Base-by-base conservation (phyloP, 53 echinoderm and acorn worm genomes). In the Paelopatides confundens region DNA sequence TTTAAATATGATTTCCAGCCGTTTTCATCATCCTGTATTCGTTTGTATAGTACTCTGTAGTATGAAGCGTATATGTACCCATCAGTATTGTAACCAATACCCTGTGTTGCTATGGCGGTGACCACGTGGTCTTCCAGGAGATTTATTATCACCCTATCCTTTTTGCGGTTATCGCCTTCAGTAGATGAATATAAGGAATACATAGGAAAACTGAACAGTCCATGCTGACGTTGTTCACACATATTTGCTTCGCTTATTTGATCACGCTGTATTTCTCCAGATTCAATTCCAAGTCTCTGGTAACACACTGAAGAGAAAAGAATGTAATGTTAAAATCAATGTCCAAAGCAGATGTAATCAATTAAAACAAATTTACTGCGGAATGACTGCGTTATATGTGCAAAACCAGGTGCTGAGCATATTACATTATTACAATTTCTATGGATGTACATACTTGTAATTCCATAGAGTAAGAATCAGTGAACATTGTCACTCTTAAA, bases 221-320 rank as follows among this genome's bases (percentile, higher is more conserved):
- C 18, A 21, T 58, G n/a, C n/a, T n/a, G n/a, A 6, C 58, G 18
- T 58, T 21, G 24, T n/a, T 18, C 2, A 58, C 21, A 58, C 6
- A 23, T 3, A 58, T 21, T 18, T 21, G 58, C 5, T 58, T 21
- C 24, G 5, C n/a, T 21, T 6, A 58, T 26, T 15, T 83, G 89
- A 6, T 50, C 4, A 24, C 40, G 29, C 2, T 36, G 46, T 54
- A 89, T 89, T 8, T 34, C 40, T 36, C 89, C 89, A 24, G 40
- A 82, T 9, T 82, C 70, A 58, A 82, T 83, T n/a, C 89, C 89
- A 6, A 89, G 83, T 69, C 84, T 36, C 3, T 31, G 39, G 15
- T 49, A 50, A 30, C 89, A 89, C 21, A 53, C 89, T 89, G 32
- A 3, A 65, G 1, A 17, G 30, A 66, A 23, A 32, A 3, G 40